Conservation (phyloP, 2,797 vertebrate species). For the Lepilemur ruficaudatus region DNA sequence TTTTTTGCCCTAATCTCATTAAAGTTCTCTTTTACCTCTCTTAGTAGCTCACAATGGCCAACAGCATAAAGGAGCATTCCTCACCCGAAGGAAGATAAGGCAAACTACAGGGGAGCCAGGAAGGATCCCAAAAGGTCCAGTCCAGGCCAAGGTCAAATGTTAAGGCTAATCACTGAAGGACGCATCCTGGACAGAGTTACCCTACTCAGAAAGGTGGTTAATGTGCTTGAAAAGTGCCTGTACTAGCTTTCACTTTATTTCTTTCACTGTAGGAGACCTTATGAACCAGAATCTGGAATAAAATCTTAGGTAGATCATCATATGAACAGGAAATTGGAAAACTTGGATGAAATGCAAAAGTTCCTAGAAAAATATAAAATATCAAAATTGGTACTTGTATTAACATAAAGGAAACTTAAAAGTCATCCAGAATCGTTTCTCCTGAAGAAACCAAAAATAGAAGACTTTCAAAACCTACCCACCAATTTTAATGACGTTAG, state of each 20-base stretch:
- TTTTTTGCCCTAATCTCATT: background rate
- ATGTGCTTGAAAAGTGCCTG: background rate
- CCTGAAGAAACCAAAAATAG: background rate
- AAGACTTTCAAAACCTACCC: background rate
- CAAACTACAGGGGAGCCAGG: background rate
- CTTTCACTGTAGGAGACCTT: background rate
- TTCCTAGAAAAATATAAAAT: background rate
- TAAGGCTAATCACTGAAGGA: background rate
- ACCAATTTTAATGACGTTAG: background rate
- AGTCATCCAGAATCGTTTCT: background rate
- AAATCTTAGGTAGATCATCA: background rate
- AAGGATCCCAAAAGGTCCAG: background rate
- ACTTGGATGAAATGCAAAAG: background rate
- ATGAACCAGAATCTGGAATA: background rate
- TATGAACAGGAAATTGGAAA: background rate
- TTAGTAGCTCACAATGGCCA: background rate
- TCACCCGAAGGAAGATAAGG: background rate
- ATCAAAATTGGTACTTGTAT: background rate
- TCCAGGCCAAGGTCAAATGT: background rate
- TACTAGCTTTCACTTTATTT: background rate
- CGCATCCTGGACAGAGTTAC: background rate
- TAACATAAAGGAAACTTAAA: background rate
- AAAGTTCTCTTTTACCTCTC: background rate
- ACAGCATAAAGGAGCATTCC: background rate
- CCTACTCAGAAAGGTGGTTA: background rate